These are phyloP conservation scores for Sinonovacula constricta DNA, from an alignment of 1,140 invertebrate species.

Conservation along the genomic window DNA sequence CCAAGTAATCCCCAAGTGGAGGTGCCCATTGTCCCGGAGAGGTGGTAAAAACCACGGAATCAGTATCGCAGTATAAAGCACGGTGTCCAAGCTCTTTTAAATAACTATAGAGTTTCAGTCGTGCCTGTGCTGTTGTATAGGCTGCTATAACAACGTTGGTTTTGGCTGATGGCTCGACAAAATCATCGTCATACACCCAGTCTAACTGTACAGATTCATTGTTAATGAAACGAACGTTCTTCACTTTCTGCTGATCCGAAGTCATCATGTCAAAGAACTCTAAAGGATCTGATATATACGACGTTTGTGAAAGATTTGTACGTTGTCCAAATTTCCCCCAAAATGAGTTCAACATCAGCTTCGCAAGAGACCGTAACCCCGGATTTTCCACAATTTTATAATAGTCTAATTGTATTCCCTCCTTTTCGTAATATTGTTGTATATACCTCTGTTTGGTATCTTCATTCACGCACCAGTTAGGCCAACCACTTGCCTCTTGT, in stretches of 20 bases:
- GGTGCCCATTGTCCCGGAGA: neutral
- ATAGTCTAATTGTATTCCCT: conserved; percentile 73
- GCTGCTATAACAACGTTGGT: conserved; percentile 8
- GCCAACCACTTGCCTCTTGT: too few species aligned
- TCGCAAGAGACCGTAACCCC: neutral
- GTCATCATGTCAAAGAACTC: too few species aligned
- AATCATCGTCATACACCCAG: neutral
- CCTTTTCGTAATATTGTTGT: conserved; percentile 13
- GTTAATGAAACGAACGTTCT: too few species aligned
- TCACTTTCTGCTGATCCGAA: too few species aligned
- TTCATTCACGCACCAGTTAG: too few species aligned
- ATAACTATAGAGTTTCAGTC: conserved; percentile 2
- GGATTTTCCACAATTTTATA: too few species aligned
- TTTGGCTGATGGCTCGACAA: neutral
- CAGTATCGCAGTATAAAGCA: conserved; percentile 3
- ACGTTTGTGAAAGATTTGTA: too few species aligned
- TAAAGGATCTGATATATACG: too few species aligned
- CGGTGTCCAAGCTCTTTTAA: neutral
- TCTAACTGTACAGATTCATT: too few species aligned
- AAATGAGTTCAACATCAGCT: conserved; percentile 8
- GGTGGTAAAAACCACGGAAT: conserved; percentile 13
- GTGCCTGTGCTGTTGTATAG: conserved; percentile 9
- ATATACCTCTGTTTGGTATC: conserved; percentile 66
- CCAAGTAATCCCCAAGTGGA: neutral
- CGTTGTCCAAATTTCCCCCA: neutral